A percentile compares a stretch with the other conserved stretches of the same genome.
Evolutionary conservation across 2,888 invertebrate species (phyloP).

Genomic region (Andrena praecox): DNA sequence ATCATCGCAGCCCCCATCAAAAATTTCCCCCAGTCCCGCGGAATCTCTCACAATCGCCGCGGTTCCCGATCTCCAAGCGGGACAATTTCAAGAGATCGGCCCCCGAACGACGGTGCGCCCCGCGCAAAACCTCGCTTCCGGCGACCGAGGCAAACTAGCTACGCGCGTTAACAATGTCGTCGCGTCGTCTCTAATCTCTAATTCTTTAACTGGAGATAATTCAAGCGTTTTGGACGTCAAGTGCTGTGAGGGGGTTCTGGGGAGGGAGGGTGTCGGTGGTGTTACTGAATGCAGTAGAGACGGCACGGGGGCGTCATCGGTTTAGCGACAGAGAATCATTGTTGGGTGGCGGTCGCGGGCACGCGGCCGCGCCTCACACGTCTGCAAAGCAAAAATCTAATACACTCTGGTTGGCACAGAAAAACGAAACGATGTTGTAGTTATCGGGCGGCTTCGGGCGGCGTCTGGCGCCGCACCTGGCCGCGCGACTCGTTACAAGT

Average conservation of each 20-base stretch:
- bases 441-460: constrained; percentile 47
- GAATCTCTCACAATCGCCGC: no score
- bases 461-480: constrained; percentile 11
- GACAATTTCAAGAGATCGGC: no score
- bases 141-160: constrained; percentile 55
- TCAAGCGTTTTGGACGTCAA: constrained; percentile 70
- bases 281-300: constrained; percentile 40
- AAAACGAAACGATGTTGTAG: constrained; percentile 80
- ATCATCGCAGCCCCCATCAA: no score
- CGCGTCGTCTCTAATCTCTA: constrained; percentile 50
- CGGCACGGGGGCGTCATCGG: constrained; percentile 25
- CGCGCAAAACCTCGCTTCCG: constrained; percentile 18
- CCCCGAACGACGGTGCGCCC: constrained; percentile 35
- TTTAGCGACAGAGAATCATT: constrained; percentile 37
- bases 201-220: constrained; percentile 60
- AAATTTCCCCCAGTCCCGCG: no score
- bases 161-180: constrained; percentile 46
- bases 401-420: constrained; percentile 81
- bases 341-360: constrained; percentile 2
- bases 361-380: constrained; percentile 44
- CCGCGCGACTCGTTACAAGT: constrained; percentile 70
- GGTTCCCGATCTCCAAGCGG: no score
- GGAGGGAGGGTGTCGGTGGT: constrained; percentile 51
- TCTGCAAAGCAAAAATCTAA: constrained; percentile 76
- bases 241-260: constrained; percentile 49